Conservation (phyloP, 2,888 invertebrate genomes). For the Arctia plantaginis region DNA sequence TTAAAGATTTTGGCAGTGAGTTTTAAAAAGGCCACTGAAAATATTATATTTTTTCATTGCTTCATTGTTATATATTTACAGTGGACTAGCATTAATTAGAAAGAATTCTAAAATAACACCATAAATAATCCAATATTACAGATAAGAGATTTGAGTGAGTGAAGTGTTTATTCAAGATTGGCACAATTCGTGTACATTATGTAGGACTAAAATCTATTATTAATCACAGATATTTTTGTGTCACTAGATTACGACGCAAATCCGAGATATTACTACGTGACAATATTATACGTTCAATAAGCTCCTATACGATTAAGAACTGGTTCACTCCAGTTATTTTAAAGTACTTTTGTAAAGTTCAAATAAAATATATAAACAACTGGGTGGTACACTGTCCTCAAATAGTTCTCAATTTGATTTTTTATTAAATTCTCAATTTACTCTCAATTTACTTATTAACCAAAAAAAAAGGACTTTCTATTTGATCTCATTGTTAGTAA, state of each 20-base stretch:
- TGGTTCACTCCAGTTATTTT: background rate
- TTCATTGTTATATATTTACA: constrained; percentile 35
- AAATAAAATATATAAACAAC: background rate
- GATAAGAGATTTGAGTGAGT: constrained; percentile 26
- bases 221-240: constrained; percentile 64
- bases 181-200: constrained; percentile 74
- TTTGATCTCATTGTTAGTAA: background rate
- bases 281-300: background rate
- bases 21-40: constrained; percentile 37
- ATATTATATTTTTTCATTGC: constrained; percentile 24
- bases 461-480: background rate
- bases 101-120: constrained; percentile 32
- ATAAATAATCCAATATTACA: constrained; percentile 12
- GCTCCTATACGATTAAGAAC: background rate
- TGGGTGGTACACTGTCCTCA: background rate
- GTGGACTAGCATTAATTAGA: constrained; percentile 39
- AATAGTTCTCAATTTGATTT: background rate
- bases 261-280: background rate
- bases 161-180: constrained; percentile 63
- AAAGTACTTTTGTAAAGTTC: background rate
- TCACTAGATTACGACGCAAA: constrained; percentile 54
- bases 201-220: constrained; percentile 61
- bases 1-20: constrained; percentile 65
- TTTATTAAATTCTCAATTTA: no score
- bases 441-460: background rate